These are phyloP conservation scores for Capromys pilorides DNA, from an alignment of 2,797 vertebrate species.

Conservation along the genomic window DNA sequence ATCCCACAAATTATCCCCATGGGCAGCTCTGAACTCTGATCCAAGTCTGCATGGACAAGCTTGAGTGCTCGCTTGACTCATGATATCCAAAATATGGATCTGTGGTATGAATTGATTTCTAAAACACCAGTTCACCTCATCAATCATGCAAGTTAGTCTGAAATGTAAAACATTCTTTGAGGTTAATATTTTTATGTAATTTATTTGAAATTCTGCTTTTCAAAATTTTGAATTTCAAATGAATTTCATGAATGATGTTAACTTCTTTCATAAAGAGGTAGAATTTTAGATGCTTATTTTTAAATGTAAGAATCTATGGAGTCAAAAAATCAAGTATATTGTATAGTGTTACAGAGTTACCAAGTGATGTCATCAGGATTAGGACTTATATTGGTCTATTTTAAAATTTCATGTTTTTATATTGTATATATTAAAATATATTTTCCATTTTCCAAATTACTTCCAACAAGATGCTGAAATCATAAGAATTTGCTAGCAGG, in stretches of 20 bases:
- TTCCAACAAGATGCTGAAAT: not conserved
- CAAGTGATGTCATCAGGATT: not conserved
- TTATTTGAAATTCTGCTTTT: conserved; percentile 15
- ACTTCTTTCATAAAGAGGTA: not conserved
- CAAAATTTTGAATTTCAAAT: conserved; percentile 24
- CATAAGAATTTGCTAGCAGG: not conserved
- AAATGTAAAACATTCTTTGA: conserved; percentile 18
- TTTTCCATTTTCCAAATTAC: not conserved
- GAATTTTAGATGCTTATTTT: not conserved
- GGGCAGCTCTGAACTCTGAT: conserved; percentile 12
- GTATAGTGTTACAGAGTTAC: not conserved
- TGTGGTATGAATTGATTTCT: not conserved
- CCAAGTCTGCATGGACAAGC: not conserved
- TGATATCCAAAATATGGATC: not conserved
- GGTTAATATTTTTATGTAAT: not conserved
- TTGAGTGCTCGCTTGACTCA: not conserved
- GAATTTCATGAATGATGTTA: not conserved
- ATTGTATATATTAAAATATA: not conserved
- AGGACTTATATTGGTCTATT: not conserved
- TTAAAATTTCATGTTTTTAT: not conserved
- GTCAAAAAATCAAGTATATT: not conserved
- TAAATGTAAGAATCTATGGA: not conserved
- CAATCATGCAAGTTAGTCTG: not conserved
- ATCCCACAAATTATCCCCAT: not conserved
- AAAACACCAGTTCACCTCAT: conserved; percentile 15